A percentile compares a stretch with the other conserved stretches of the same genome.
These are phyloP conservation scores for Trematomus loennbergii DNA, from an alignment of 2,113 vertebrate species.

Conservation along the genomic window DNA sequence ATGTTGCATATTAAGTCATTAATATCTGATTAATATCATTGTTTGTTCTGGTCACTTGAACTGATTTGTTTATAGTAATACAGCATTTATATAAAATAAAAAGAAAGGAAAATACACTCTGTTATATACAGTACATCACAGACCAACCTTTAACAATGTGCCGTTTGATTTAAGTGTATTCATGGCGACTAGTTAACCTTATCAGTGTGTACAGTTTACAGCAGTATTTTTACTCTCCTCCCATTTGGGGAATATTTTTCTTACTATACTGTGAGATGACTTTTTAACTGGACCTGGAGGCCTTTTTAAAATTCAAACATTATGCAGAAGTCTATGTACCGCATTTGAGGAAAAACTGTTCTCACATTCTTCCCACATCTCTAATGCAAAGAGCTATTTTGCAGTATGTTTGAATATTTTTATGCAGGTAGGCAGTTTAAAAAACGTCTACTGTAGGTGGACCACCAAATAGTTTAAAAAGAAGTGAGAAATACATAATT, in stretches of 20 bases:
- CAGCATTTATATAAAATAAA: background rate
- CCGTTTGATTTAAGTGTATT: background rate
- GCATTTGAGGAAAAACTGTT: background rate
- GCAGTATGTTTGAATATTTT: conserved; percentile 21
- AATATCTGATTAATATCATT: background rate
- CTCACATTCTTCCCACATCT: background rate
- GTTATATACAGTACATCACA: too few species aligned
- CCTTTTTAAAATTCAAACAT: conserved; percentile 14
- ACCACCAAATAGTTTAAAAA: conserved; percentile 51
- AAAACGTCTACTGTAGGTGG: conserved; percentile 18
- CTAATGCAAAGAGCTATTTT: background rate
- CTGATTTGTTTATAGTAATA: background rate
- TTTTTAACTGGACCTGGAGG: background rate
- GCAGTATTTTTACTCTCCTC: background rate
- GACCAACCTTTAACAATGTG: background rate
- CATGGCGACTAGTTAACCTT: background rate
- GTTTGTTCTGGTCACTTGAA: background rate
- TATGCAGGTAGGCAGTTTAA: conserved; percentile 7
- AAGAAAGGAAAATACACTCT: background rate
- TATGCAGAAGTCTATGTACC: background rate
- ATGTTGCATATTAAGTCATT: background rate
- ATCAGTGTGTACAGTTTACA: background rate
- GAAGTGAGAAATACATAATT: conserved; percentile 66
- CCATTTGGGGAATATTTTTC: conserved; percentile 10
- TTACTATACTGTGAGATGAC: background rate